Conservation (phyloP, 2,797 vertebrate genomes). For the Hydrolagus colliei region DNA sequence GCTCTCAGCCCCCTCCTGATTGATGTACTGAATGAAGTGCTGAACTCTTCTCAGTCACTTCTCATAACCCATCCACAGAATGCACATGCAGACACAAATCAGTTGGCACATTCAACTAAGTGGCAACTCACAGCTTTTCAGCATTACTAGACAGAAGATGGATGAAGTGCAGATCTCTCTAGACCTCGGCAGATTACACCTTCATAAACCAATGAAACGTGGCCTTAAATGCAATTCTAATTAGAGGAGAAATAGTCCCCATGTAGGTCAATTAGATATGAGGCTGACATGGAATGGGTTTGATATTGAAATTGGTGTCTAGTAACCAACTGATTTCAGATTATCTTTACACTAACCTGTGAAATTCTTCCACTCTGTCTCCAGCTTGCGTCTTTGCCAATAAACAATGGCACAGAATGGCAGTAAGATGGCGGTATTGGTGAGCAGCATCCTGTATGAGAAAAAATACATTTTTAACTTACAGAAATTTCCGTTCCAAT, state of each 20-base stretch:
- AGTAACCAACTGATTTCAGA: too few species aligned
- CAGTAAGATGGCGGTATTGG: slow-evolving; percentile 79
- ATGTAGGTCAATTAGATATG: too few species aligned
- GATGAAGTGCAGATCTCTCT: background rate
- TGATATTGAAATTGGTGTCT: too few species aligned
- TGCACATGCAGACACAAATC: slow-evolving; percentile 12
- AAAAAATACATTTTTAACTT: slow-evolving; percentile 31
- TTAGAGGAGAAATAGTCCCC: too few species aligned
- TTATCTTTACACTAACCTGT: slow-evolving; percentile 64
- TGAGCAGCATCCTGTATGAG: slow-evolving; percentile 75
- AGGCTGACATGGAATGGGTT: too few species aligned
- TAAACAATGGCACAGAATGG: slow-evolving; percentile 84
- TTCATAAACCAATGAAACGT: background rate
- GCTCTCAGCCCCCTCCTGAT: slow-evolving; percentile 61
- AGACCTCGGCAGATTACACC: background rate
- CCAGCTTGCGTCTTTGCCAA: slow-evolving; percentile 79
- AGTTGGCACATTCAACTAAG: slow-evolving; percentile 12
- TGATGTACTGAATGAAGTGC: slow-evolving; percentile 45
- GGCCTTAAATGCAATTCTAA: too few species aligned
- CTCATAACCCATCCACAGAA: slow-evolving; percentile 21
- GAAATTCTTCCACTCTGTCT: slow-evolving; percentile 91
- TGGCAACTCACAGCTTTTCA: background rate
- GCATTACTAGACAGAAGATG: background rate
- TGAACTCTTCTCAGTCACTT: slow-evolving; percentile 1
- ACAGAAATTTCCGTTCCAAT: too few species aligned